Conservation (phyloP, 1,140 invertebrate genomes). For the Maconellicoccus hirsutus region DNA sequence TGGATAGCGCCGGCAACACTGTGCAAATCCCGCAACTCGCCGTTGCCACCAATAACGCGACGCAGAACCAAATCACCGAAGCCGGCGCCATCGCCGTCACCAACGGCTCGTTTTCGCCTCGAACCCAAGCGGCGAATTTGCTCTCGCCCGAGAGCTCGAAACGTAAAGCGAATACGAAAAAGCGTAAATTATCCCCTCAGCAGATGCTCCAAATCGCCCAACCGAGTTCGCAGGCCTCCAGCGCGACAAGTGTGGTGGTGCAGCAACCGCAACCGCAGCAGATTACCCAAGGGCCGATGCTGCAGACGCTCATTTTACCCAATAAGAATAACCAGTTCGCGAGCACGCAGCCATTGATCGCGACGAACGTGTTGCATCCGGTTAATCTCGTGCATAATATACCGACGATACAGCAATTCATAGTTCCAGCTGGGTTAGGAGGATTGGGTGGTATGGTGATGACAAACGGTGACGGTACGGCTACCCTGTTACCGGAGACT, state of each 20-base stretch:
- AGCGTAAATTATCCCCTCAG: constrained; percentile 54
- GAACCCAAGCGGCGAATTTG: constrained; percentile 39
- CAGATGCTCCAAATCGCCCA: constrained; percentile 46
- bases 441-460: constrained; percentile 59
- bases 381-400: constrained; percentile 69
- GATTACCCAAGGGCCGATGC: constrained; percentile 28
- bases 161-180: constrained; percentile 55
- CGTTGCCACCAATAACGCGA: constrained; percentile 38
- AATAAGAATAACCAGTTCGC: constrained; percentile 43
- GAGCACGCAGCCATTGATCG: constrained; percentile 30
- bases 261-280: constrained; percentile 31
- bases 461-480: constrained; percentile 52
- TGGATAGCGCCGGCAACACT: constrained; percentile 54
- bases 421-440: constrained; percentile 62
- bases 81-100: constrained; percentile 22
- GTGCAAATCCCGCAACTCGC: constrained; percentile 46
- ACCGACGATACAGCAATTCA: constrained; percentile 66
- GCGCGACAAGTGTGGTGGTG: constrained; percentile 28
- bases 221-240: constrained; percentile 37
- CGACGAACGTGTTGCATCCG: constrained; percentile 56
- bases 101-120: constrained; percentile 28
- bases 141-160: constrained; percentile 52
- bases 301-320: constrained; percentile 58
- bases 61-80: constrained; percentile 16
- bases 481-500: constrained; percentile 51